Base-by-base conservation (phyloP, 1,140 invertebrate species). In the Sipha flava region DNA sequence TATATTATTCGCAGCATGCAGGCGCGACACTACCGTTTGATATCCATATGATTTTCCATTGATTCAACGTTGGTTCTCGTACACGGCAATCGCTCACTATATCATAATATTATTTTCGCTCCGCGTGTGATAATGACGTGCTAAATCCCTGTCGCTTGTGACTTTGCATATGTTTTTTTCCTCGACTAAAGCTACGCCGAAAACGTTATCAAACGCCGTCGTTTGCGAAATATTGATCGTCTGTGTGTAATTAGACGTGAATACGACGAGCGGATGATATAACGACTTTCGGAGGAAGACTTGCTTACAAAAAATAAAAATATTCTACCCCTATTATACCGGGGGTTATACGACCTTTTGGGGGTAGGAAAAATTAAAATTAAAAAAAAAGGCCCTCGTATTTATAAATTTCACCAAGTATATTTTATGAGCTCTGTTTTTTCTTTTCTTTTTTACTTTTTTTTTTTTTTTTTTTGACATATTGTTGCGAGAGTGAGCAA, bases 241-340 rank as follows among this genome's bases (percentile, higher is more conserved):
- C 23, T 21, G 49, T 29, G 52, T 77, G 21, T 57, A 77, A 77
- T 77, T 59, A 77, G 73, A 77, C 73, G 43, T 70, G 43, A 70
- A 70, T 47, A 59, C 52, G 34, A 43, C 34, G 37, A 59, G 23
- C 34, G 73, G 21, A 75, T 14, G 23, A 29, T 70, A 43, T 40
- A 77, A 77, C 23, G 34, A 77, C 34, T 77, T 77, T 77, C 59
- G 34, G 23, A 77, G 64, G 47, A 37, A 49, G 23, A 52, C 12
- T 75, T 14, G n/a, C 70, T 37, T 21, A 14, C 1, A 40, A 73
- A 73, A 73, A 73, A 66, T 12, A 12, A 18, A 68, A 16, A 29
- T 70, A 70, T 70, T 47, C 18, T 47, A 29, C 23, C 3, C 26
- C 37, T 43, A 66, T 47, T 70, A 47, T 70, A 68, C 14, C n/a